Percentiles rank a stretch among this genome's conserved stretches.
Evolutionary conservation across 2,113 vertebrate genomes (phyloP).

Genomic region (Heterotis niloticus): DNA sequence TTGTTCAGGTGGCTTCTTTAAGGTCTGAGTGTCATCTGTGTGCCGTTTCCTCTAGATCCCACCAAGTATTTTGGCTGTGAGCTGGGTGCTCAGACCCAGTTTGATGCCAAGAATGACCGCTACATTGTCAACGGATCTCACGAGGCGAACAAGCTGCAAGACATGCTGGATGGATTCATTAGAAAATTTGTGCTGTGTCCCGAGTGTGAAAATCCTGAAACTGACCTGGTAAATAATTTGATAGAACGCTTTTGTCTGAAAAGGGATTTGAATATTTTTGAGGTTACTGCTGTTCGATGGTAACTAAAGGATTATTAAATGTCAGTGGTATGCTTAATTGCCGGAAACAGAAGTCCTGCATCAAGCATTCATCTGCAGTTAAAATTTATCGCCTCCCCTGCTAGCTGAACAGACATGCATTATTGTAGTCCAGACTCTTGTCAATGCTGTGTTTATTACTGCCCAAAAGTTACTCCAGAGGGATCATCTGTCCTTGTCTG

Average conservation of each 20-base stretch:
- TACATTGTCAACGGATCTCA: slow-evolving; percentile 99
- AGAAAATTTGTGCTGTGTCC: slow-evolving; percentile 99
- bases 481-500: too few species aligned
- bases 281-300: neutral
- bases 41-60: slow-evolving; percentile 71
- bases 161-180: slow-evolving; percentile 99
- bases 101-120: slow-evolving; percentile 99
- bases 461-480: too few species aligned
- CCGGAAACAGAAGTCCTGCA: neutral
- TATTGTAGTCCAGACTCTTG: too few species aligned
- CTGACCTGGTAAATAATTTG: slow-evolving; percentile 78
- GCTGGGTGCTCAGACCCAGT: slow-evolving; percentile 99
- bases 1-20: neutral
- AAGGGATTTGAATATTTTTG: neutral
- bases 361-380: neutral
- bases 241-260: neutral
- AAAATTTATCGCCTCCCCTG: too few species aligned
- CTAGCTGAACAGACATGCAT: too few species aligned
- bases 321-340: too few species aligned
- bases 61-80: slow-evolving; percentile 99
- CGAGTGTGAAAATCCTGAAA: slow-evolving; percentile 99
- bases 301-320: too few species aligned
- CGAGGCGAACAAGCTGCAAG: slow-evolving; percentile 99
- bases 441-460: too few species aligned
- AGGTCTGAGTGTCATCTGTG: neutral